Evolutionary conservation across 2,113 vertebrate genomes (phyloP).

Genomic region (Sebastes fasciatus): DNA sequence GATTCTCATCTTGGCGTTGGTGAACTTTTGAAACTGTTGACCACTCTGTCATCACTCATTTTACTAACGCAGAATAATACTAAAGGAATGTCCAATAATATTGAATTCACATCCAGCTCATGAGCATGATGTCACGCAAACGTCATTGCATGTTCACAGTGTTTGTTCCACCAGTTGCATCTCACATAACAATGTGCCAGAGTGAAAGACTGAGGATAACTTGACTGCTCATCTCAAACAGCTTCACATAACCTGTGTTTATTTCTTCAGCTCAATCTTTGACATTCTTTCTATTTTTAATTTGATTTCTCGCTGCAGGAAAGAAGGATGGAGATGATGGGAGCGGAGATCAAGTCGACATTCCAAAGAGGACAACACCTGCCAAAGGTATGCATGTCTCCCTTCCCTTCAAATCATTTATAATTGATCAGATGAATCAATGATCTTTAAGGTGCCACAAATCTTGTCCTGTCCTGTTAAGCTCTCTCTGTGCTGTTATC

Average conservation of each 20-base stretch:
- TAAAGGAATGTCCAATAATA: background rate
- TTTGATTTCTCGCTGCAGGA: slow-evolving; percentile 74
- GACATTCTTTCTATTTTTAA: background rate
- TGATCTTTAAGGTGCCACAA: background rate
- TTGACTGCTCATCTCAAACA: slow-evolving; percentile 19
- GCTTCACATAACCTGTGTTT: background rate
- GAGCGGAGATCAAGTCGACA: slow-evolving; percentile 88
- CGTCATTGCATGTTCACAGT: slow-evolving; percentile 61
- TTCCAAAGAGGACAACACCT: slow-evolving; percentile 94
- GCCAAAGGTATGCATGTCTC: slow-evolving; percentile 87
- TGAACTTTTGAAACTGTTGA: slow-evolving; percentile 33
- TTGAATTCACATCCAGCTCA: slow-evolving; percentile 18
- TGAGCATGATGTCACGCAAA: slow-evolving; percentile 46
- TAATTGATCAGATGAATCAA: background rate
- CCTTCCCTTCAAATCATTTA: background rate
- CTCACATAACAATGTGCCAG: slow-evolving; percentile 4
- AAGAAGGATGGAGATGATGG: slow-evolving; percentile 91
- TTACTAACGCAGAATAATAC: slow-evolving; percentile 49
- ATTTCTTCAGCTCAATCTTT: background rate
- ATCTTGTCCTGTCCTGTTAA: background rate
- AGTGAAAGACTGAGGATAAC: slow-evolving; percentile 21
- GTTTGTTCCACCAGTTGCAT: slow-evolving; percentile 51
- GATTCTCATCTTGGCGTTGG: slow-evolving; percentile 80
- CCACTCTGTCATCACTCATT: slow-evolving; percentile 26
- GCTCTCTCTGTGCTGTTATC: background rate